Base-by-base conservation (phyloP, 2,888 invertebrate genomes). In the Leptopterna dolabrata region DNA sequence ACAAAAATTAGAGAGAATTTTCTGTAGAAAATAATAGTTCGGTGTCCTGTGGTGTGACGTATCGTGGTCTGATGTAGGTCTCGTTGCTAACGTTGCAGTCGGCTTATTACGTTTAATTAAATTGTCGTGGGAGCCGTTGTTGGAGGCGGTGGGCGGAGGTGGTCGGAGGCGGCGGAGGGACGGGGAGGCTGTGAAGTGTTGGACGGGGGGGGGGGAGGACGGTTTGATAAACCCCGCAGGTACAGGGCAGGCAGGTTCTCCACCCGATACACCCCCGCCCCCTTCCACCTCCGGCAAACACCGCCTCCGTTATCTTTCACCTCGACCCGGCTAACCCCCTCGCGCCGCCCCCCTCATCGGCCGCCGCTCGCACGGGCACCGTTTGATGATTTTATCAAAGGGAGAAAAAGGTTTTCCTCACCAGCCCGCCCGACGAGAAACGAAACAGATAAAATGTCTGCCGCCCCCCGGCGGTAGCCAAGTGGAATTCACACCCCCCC, bases 351-450 rank as follows among this genome's bases (percentile, higher is more conserved):
- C 45, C 43, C n/a, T n/a, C 63, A 30, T 24, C 63, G 3, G 3
- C 14, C 36, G 13, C 70, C 63, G 6, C 63, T 41, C 0, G 70
- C 36, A 2, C 36, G 36, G 36, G 36, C 4, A 83, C 70, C 83
- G 83, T 70, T 83, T 83, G 83, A 83, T 83, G 63, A 83, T 83
- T 83, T 83, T 83, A 83, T 83, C 83, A 83, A 83, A 83, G 43
- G 83, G 70, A 70, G 83, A 63, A 63, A 63, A 63, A 27, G 36
- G 24, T 78, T 83, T 83, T 83, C 70, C 83, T 81, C 81, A 51
- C 83, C 29, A 63, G 27, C 83, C 55, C 63, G 70, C 63, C 83
- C 83, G 83, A 83, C 83, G 83, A 83, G 83, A 83, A 83, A 30
- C 63, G 83, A 83, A 83, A 55, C 83, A 83, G 83, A 83, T 83